These are phyloP conservation scores for Selene dorsalis DNA, from an alignment of 2,797 vertebrate species.

Conservation along the genomic window DNA sequence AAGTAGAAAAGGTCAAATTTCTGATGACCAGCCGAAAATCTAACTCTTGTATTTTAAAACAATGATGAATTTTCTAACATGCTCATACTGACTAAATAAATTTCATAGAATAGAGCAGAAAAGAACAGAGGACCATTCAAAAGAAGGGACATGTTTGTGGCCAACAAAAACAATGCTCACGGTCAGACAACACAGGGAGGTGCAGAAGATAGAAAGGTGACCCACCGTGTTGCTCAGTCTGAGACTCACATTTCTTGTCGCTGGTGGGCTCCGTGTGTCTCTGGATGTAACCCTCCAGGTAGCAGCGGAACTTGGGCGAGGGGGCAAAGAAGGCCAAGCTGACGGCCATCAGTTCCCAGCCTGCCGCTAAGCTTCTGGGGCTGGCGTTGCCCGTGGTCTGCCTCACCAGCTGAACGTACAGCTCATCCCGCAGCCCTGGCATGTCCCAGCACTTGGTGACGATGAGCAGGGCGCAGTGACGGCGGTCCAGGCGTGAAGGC, in stretches of 20 bases:
- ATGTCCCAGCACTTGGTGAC: conserved; percentile 93
- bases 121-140: neutral
- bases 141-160: neutral
- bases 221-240: conserved; percentile 82
- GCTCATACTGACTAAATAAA: neutral
- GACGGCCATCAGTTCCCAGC: conserved; percentile 95
- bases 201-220: conserved; percentile 77
- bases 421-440: conserved; percentile 91
- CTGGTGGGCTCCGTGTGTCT: conserved; percentile 88
- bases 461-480: conserved; percentile 86
- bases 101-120: neutral
- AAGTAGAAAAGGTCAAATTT: conserved; percentile 42
- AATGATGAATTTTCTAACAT: neutral
- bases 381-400: conserved; percentile 91
- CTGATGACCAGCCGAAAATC: neutral
- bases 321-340: conserved; percentile 93
- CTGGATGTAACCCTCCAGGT: conserved; percentile 95
- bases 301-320: conserved; percentile 93
- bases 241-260: conserved; percentile 91
- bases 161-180: conserved; percentile 3
- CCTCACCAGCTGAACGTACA: conserved; percentile 91
- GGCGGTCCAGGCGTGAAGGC: conserved; percentile 88
- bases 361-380: conserved; percentile 87
- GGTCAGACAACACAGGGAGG: conserved; percentile 60
- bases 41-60: neutral